These are phyloP conservation scores for Rhinolophus ferrumequinum DNA, from an alignment of 2,113 vertebrate species.

Conservation along the genomic window DNA sequence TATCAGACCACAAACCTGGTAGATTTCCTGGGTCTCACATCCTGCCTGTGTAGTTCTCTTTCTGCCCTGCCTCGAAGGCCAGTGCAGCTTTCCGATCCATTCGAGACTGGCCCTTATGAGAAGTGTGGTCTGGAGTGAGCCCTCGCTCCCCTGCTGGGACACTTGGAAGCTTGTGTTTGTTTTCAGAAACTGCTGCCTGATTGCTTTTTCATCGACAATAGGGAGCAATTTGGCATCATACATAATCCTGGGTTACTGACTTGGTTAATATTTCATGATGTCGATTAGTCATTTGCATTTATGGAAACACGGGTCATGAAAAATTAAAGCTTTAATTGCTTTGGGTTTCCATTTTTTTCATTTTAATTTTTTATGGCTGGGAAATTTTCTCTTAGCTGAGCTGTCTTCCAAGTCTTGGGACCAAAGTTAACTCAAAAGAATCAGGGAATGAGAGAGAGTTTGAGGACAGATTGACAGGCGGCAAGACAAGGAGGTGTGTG, in stretches of 20 bases:
- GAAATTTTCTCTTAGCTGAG: neutral
- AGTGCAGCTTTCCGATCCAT: neutral
- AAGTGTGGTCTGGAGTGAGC: neutral
- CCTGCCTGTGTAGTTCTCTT: neutral
- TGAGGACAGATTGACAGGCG: neutral
- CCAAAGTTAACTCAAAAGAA: neutral
- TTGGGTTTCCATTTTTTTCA: constrained; percentile 20
- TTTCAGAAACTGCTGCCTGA: neutral
- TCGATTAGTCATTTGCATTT: constrained; percentile 80
- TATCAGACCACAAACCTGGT: neutral
- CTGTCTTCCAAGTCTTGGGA: neutral
- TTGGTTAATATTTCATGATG: constrained; percentile 85
- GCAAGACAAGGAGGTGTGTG: neutral
- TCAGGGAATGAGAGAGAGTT: neutral
- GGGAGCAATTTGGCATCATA: constrained; percentile 64
- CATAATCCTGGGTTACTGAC: constrained; percentile 71
- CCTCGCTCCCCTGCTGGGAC: neutral
- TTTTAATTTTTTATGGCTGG: neutral
- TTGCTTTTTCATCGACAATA: neutral
- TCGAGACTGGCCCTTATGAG: neutral
- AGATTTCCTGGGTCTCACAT: neutral
- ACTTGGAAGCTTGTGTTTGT: neutral
- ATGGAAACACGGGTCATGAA: constrained; percentile 82
- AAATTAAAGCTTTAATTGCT: constrained; percentile 82
- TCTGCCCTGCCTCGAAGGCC: neutral